These are phyloP conservation scores for Cabera pusaria DNA, from an alignment of 2,888 invertebrate species.

Conservation along the genomic window DNA sequence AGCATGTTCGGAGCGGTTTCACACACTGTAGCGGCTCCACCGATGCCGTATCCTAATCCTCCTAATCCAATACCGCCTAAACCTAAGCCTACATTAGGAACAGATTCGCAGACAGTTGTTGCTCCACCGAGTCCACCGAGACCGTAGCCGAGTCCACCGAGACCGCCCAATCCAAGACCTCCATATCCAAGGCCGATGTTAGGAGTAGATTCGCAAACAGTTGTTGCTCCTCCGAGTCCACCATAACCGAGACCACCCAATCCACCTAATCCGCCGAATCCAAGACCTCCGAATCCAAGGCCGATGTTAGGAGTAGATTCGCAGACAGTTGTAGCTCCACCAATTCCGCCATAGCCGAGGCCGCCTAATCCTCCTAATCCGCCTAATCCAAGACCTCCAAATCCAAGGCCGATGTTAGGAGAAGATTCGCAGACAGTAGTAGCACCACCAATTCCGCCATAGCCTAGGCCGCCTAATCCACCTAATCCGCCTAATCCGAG, in stretches of 20 bases:
- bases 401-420: conserved; percentile 16
- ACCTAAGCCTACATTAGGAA: conserved; percentile 6
- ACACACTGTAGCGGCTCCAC: conserved; percentile 22
- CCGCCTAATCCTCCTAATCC: background rate
- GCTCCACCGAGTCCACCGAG: conserved; percentile 5
- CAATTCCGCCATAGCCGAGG: background rate
- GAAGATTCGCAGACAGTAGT: conserved; percentile 29
- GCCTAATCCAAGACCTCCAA: conserved; percentile 5
- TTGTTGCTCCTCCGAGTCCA: conserved; percentile 15
- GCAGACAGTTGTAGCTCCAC: conserved; percentile 28
- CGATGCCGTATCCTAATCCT: background rate
- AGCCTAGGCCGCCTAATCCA: conserved; percentile 9
- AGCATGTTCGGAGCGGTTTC: conserved; percentile 26
- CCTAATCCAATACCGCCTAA: conserved; percentile 8
- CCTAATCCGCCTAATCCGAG: conserved; percentile 20
- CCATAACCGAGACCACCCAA: conserved; percentile 23
- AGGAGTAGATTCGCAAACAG: conserved; percentile 26
- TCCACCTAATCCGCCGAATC: conserved; percentile 1
- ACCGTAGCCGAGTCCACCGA: conserved; percentile 11
- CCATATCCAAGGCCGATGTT: conserved; percentile 17
- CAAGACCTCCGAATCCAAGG: conserved; percentile 3
- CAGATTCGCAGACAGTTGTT: conserved; percentile 2
- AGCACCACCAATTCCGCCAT: conserved; percentile 9
- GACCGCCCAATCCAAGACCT: conserved; percentile 18
- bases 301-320: conserved; percentile 25